Evolutionary conservation across 1,140 invertebrate species (phyloP), one percentile per base, ranked within the genome.

Genomic region (Drosophila sechellia): DNA sequence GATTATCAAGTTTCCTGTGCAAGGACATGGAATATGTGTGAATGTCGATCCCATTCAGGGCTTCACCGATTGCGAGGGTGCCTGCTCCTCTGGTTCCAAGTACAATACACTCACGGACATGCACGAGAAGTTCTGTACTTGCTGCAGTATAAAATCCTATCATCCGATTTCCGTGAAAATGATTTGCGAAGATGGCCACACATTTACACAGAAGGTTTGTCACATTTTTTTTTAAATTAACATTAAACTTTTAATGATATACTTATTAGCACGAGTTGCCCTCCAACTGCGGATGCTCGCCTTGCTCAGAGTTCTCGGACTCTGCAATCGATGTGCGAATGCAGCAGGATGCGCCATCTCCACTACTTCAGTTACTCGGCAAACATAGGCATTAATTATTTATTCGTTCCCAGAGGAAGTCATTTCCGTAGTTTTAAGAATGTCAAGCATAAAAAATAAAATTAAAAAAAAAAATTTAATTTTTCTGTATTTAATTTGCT

Each of bases 1-100:
- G 2, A 68, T 95, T 42, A 77, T 96, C 0, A 91, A 93, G 50
- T 81, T 93, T 22, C 70, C 71, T 4, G 77, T 92, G 39, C 70
- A 72, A 0, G 48, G 61, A n/a, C 94, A 94, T 80, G 95, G 95
- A 8, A 53, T 92, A 1, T 96, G 96, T 81, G 92, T 92, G 42
- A 96, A 96, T 89, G 75, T 92, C 0, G 75, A 94, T 34, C 92
- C 93, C 0, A 92, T 96, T 10, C 54, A 79, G 12, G 94, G 94
- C 15, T 94, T 96, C 64, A 94, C 93, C 5, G 94, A 96, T 81
- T 96, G 96, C 70, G 89, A 93, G 34, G 96, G 96, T 5, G 85
- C 91, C 17, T 96, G 96, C 79, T 91, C 94, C 64, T 96, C 95
- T 2, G 94, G 94, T 15, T 95, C 95, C 0, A 90, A 93, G n/a